phyloP scores from a whole-genome alignment of 37 sponge, comb jelly and placozoan genomes.

The Theonella swinhoei region DNA sequence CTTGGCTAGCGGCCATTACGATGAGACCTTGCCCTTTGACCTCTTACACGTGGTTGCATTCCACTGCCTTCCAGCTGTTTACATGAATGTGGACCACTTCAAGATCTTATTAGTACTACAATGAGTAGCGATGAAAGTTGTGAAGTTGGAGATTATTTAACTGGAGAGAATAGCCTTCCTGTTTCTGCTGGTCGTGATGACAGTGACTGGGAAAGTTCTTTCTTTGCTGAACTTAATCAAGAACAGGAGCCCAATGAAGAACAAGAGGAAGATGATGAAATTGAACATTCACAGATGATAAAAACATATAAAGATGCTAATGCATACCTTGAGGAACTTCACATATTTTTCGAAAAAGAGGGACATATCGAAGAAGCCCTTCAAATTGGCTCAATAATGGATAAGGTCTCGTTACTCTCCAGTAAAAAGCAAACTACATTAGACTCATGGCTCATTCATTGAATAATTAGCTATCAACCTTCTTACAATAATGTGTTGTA shows the following conservation, averaged over 20 bases:
- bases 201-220: conserved; percentile 33
- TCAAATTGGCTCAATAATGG: conserved; percentile 6
- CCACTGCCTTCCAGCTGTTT: too few relatives aligned
- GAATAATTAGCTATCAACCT: too few relatives aligned
- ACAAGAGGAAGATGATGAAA: neutral
- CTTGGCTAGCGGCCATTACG: too few relatives aligned
- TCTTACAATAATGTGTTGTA: too few relatives aligned
- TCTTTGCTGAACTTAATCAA: conserved; percentile 6
- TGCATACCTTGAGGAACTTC: too few relatives aligned
- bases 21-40: too few relatives aligned
- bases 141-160: conserved; percentile 27
- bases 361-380: conserved; percentile 11
- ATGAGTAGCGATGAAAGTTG: conserved; percentile 20
- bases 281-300: neutral
- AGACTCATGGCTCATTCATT: too few relatives aligned
- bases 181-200: conserved; percentile 20
- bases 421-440: too few relatives aligned
- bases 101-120: too few relatives aligned
- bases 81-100: too few relatives aligned
- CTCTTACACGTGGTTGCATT: too few relatives aligned
- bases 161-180: conserved; percentile 39
- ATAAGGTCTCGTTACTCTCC: too few relatives aligned
- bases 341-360: conserved; percentile 50
- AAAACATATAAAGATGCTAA: conserved; percentile 32
- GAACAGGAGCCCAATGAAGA: neutral